Conservation (phyloP, 2,113 vertebrate genomes). For the Oxyruncus cristatus region DNA sequence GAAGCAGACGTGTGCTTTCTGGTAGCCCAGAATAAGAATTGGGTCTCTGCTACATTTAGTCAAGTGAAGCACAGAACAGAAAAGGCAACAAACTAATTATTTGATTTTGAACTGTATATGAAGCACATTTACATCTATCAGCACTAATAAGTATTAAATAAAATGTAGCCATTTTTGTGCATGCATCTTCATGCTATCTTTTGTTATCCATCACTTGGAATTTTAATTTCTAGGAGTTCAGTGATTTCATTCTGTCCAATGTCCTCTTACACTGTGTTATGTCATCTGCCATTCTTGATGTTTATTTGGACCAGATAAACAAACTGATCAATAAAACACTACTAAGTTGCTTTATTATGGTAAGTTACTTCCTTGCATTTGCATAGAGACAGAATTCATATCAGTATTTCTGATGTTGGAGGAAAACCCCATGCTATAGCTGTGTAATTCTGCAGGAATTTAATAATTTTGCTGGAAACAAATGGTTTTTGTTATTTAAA, state of each 20-base stretch:
- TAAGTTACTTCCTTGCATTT: not conserved
- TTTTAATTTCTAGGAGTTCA: not conserved
- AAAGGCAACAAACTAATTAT: not conserved
- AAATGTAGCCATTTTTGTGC: not conserved
- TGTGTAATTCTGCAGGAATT: not conserved
- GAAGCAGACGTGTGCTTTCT: not conserved
- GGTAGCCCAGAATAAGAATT: not conserved
- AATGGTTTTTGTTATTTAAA: not conserved
- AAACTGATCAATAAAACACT: not conserved
- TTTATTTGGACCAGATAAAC: not conserved
- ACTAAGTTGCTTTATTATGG: not conserved
- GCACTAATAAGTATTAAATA: not conserved
- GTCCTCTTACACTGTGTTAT: not conserved
- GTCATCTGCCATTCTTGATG: not conserved
- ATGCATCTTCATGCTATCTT: not conserved
- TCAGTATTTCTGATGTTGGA: not conserved
- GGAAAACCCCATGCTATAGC: not conserved
- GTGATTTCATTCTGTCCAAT: not conserved
- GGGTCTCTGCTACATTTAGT: not conserved
- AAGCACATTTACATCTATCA: not conserved
- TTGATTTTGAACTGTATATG: not conserved
- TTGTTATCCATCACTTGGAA: not conserved
- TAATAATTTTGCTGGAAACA: not conserved
- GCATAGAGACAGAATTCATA: not conserved
- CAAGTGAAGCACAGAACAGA: not conserved